Evolutionary conservation across 2,113 vertebrate species (phyloP).

Genomic region (Oreochromis spilurus): DNA sequence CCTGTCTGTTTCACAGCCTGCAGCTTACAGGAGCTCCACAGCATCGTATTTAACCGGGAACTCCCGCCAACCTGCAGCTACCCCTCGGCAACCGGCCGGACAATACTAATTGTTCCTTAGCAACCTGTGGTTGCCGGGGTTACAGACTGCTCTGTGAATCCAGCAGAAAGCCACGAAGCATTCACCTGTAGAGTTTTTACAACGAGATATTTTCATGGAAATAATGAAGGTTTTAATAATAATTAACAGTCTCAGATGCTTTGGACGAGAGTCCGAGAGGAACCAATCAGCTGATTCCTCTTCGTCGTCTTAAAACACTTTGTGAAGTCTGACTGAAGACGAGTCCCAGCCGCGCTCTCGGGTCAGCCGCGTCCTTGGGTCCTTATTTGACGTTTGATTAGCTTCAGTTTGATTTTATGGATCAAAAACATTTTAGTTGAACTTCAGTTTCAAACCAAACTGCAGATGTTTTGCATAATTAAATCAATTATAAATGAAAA

Average conservation of each 20-base stretch:
- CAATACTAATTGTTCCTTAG: not conserved
- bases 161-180: not conserved
- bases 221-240: too few relatives aligned
- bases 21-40: not conserved
- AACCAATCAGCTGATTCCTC: not conserved
- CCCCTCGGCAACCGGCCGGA: not conserved
- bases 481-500: not conserved
- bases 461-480: not conserved
- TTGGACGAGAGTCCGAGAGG: not conserved
- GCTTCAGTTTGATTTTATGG: not conserved
- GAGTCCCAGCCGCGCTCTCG: rapidly evolving
- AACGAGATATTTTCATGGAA: too few relatives aligned
- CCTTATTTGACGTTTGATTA: not conserved
- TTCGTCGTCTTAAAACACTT: not conserved
- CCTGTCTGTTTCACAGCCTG: not conserved
- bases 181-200: too few relatives aligned
- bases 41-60: not conserved
- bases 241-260: too few relatives aligned
- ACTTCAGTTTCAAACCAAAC: not conserved
- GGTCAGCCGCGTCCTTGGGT: not conserved
- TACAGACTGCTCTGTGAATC: not conserved
- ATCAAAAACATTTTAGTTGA: not conserved
- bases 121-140: not conserved
- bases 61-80: not conserved
- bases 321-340: rapidly evolving